Evolutionary conservation across 2,888 invertebrate species (phyloP), one percentile per base, ranked within the genome.

Genomic region (Oscheius onirici): DNA sequence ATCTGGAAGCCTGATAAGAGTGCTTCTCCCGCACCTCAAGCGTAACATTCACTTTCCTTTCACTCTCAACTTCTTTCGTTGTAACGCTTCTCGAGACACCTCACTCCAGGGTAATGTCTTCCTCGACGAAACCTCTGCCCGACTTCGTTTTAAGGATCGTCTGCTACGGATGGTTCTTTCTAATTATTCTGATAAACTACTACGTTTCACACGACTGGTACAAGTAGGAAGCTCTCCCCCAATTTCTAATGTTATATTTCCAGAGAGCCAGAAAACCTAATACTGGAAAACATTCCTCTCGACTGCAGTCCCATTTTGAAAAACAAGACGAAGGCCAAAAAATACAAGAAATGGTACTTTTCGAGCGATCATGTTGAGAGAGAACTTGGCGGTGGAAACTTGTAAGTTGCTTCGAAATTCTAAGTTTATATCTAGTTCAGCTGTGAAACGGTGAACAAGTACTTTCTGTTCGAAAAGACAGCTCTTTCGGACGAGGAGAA

Each of bases 381-480:
- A 8, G 71, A 71, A 26, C 20, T 71, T 10, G 22, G 22, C 8
- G 41, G 46, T 24, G 63, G 43, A 51, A 40, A 71, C 34, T 28
- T 71, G 71, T 71, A 65, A 44, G 58, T 28, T 34, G 8, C 20
- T 40, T 40, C n/a, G 22, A 24, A 26, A 15, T 60, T 60, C 20
- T 28, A n/a, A 20, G 22, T 13, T n/a, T n/a, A 20, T 5, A 46
- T 8, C n/a, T 3, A 22, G 10, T 57, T 58, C 60, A 69, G 69
- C 6, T 69, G 69, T 49, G 61, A 69, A 15, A 60, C 58, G 2
- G 41, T 69, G 15, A 24, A 49, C 24, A 69, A 69, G 60, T 70
- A 63, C 40, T 70, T 63, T 22, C 26, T 41, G 5, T 63, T 70
- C 49, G 70, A 70, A 51, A 51, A 65, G 20, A 24, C 28, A 13